Evolutionary conservation across 1,140 invertebrate species (phyloP).

Genomic region (Drosophila albomicans): DNA sequence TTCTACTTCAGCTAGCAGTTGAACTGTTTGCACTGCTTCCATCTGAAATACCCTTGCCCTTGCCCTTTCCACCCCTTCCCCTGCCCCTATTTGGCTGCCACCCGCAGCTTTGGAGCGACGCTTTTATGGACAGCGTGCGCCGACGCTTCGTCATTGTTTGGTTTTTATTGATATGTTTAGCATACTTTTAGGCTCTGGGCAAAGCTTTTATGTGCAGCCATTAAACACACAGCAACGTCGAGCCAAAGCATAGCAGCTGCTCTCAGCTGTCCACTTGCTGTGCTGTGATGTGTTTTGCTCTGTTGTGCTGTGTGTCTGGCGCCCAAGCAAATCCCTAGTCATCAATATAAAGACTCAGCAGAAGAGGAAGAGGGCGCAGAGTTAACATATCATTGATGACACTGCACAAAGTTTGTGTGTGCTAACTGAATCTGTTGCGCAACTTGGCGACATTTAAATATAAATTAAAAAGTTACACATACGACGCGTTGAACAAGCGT

Average conservation of each 20-base stretch:
- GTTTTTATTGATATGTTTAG: conserved; percentile 56
- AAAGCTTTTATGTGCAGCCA: conserved; percentile 42
- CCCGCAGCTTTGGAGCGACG: not conserved
- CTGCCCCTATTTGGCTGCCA: not conserved
- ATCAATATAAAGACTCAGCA: not conserved
- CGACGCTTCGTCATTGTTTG: conserved; percentile 38
- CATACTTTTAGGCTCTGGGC: conserved; percentile 46
- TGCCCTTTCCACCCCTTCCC: not conserved
- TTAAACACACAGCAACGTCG: conserved; percentile 16
- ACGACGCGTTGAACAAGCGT: conserved; percentile 39
- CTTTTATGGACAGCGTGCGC: not conserved
- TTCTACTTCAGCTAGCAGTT: too few species aligned
- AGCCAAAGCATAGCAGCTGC: conserved; percentile 1
- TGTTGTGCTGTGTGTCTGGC: not conserved
- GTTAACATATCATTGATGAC: conserved; percentile 35
- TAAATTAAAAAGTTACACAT: conserved; percentile 79
- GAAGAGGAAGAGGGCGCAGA: not conserved
- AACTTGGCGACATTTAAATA: conserved; percentile 70
- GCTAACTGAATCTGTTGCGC: conserved; percentile 45
- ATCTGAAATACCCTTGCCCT: too few species aligned
- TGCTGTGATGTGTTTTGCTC: too few species aligned
- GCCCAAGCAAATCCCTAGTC: not conserved
- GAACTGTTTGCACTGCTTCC: conserved; percentile 35
- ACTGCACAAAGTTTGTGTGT: conserved; percentile 24
- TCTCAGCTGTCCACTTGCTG: conserved; percentile 21